Evolutionary conservation across 1,140 invertebrate genomes (phyloP).

Genomic region (Nomia melanderi): DNA sequence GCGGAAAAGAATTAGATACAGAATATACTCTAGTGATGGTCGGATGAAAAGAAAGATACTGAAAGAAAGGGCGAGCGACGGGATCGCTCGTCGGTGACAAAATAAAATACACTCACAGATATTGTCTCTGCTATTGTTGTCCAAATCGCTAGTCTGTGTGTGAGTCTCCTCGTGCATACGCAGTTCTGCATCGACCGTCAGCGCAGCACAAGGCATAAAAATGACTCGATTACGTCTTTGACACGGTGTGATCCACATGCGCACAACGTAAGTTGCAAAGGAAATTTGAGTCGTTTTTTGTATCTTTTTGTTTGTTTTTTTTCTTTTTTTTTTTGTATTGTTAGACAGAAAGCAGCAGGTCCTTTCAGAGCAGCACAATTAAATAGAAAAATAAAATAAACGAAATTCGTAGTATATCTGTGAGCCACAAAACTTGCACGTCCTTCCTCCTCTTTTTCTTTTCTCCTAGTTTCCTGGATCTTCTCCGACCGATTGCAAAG

Average conservation of each 20-base stretch:
- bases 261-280: constrained; percentile 43
- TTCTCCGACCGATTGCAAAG: no score
- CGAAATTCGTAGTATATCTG: constrained; percentile 41
- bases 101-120: constrained; percentile 69
- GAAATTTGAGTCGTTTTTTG: constrained; percentile 25
- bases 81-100: constrained; percentile 18
- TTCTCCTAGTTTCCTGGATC: neutral
- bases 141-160: constrained; percentile 75
- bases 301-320: no score
- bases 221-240: constrained; percentile 71
- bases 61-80: constrained; percentile 3
- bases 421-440: constrained; percentile 36
- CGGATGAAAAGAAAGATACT: constrained; percentile 12
- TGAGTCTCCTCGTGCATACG: constrained; percentile 74
- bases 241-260: constrained; percentile 51
- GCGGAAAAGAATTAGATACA: constrained; percentile 4
- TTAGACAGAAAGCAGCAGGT: constrained; percentile 52
- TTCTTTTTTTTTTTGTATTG: constrained; percentile 7
- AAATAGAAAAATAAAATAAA: constrained; percentile 51
- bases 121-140: constrained; percentile 74
- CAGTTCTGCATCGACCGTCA: constrained; percentile 71
- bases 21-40: constrained; percentile 5
- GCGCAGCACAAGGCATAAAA: constrained; percentile 77
- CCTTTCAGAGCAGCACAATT: constrained; percentile 46
- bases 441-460: neutral